Evolutionary conservation across 2,888 invertebrate genomes (phyloP), one percentile per base, ranked within the genome.

Genomic region (Lepidocyrtinus sp.): DNA sequence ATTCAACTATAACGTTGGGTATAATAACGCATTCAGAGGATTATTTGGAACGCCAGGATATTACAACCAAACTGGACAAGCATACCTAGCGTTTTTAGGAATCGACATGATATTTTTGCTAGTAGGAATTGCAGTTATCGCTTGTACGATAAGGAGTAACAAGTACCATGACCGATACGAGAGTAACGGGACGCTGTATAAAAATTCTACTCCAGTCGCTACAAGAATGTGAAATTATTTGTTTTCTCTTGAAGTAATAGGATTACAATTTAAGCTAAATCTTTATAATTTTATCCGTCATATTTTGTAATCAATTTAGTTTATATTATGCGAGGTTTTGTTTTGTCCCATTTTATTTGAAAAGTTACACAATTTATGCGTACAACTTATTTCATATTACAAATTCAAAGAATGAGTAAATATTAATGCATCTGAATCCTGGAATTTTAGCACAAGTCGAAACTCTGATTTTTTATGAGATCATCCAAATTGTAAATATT

Each of bases 1-100:
- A 12, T 45, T 67, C 3, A 59, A 68, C 24, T 69, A 65, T 59
- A 75, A 80, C 27, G 55, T 65, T 12, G 80, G 24, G 21, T 71
- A 67, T 21, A 81, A 81, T 21, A 64, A 61, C 15, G 63, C 63
- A n/a, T 21, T 75, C 0, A 45, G 76, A 1, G 75, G 81, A 22
- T 55, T 82, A 15, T 75, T 78, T 27, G 77, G 81, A 15, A 61
- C 69, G 59, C 63, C 64, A 5, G 80, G 82, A 5, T 82, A 84
- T 59, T 84, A 84, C 71, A 84, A 84, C 67, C 83, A 80, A 1
- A 78, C 79, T 15, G 84, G 84, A 26, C 84, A 84, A 59, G 84
- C 84, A 1, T 84, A 75, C 36, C 55, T 78, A 2, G 83, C 82
- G 0, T 72, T 84, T 45, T 55, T 84, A 9, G 84, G 84, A 5